phyloP scores from a whole-genome alignment of 2,888 invertebrate species.

The Leptopilina drosophilae region DNA sequence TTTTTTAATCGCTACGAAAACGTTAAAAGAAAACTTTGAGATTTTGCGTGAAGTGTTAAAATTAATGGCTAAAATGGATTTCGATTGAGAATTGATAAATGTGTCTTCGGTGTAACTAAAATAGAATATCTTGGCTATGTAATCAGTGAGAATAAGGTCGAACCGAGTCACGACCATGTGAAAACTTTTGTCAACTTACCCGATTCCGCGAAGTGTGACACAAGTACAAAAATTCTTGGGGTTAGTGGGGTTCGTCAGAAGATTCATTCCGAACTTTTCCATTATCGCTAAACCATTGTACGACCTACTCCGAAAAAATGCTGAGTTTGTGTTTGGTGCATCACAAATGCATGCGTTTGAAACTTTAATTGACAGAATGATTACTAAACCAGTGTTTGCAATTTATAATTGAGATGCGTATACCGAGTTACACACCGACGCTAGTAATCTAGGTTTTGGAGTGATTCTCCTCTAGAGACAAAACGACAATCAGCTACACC shows the following conservation, averaged over 20 bases:
- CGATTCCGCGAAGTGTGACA: constrained; percentile 43
- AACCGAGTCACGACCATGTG: constrained; percentile 2
- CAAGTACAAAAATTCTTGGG: constrained; percentile 31
- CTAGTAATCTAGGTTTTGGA: constrained; percentile 33
- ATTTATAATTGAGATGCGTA: constrained; percentile 1
- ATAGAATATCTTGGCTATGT: no score
- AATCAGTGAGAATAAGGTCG: no score
- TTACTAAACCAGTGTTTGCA: not conserved
- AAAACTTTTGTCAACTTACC: not conserved
- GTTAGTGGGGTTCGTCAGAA: not conserved
- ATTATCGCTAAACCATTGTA: constrained; percentile 28
- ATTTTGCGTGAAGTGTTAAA: no score
- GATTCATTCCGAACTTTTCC: constrained; percentile 21
- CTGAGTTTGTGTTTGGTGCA: not conserved
- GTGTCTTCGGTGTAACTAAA: no score
- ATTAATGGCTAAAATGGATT: no score
- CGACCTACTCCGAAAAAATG: not conserved
- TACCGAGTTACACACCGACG: constrained; percentile 44
- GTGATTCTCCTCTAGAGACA: constrained; percentile 45
- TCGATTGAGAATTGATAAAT: no score
- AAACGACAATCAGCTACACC: constrained; percentile 43
- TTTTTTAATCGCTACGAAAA: no score
- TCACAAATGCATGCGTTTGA: not conserved
- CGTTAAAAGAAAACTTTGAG: no score
- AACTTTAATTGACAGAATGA: not conserved